Evolutionary conservation across 2,797 vertebrate species (phyloP).

Genomic region (Enteromius paludinosus): DNA sequence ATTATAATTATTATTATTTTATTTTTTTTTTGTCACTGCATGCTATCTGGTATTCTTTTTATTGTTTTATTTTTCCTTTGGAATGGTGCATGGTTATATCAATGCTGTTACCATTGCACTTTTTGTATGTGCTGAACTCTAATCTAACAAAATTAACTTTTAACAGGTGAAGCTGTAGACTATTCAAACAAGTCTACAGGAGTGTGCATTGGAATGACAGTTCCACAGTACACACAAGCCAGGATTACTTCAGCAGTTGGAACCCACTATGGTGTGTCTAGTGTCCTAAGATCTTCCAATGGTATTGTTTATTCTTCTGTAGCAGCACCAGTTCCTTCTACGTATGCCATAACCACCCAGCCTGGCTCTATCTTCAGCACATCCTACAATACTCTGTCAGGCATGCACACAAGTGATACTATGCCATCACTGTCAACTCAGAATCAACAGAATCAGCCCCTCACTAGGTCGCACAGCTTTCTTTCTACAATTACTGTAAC

Average conservation of each 20-base stretch:
- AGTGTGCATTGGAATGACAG: slow-evolving; percentile 86
- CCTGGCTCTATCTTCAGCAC: slow-evolving; percentile 98
- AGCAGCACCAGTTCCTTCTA: slow-evolving; percentile 91
- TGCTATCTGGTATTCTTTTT: slow-evolving; percentile 79
- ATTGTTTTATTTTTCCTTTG: slow-evolving; percentile 72
- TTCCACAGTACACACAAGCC: slow-evolving; percentile 94
- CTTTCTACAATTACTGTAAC: slow-evolving; percentile 86
- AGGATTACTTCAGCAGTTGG: slow-evolving; percentile 83
- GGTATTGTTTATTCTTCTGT: slow-evolving; percentile 98
- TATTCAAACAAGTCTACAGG: slow-evolving; percentile 95
- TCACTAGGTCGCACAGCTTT: slow-evolving; percentile 92
- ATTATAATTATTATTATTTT: slow-evolving; percentile 43
- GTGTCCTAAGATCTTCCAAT: slow-evolving; percentile 93
- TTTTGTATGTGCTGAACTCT: slow-evolving; percentile 82
- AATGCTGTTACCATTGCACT: slow-evolving; percentile 63
- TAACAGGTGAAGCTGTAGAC: slow-evolving; percentile 99
- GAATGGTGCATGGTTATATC: slow-evolving; percentile 80
- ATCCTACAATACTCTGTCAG: slow-evolving; percentile 85
- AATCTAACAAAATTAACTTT: slow-evolving; percentile 85
- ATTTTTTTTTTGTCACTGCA: slow-evolving; percentile 83
- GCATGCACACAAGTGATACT: slow-evolving; percentile 88
- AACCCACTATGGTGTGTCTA: slow-evolving; percentile 87
- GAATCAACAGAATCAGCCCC: slow-evolving; percentile 81
- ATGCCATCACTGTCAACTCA: slow-evolving; percentile 88
- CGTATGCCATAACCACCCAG: slow-evolving; percentile 97